Percentiles rank a stretch among this genome's conserved stretches.
These are phyloP conservation scores for Strigamia crassipes DNA, from an alignment of 2,888 invertebrate genomes.

Conservation along the genomic window DNA sequence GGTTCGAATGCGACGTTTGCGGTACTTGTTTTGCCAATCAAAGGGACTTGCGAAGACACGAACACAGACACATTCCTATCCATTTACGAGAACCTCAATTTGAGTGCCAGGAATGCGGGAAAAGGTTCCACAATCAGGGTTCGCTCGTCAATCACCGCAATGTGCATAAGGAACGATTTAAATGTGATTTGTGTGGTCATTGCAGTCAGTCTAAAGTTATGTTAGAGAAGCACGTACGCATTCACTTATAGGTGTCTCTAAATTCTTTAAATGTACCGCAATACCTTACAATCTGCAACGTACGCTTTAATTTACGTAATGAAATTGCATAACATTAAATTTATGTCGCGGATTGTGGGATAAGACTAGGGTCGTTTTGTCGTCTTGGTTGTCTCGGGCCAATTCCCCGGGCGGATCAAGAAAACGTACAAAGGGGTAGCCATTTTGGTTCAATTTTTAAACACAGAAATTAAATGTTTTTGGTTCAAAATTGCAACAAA, in stretches of 20 bases:
- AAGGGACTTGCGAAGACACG: neutral
- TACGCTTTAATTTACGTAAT: too few species aligned
- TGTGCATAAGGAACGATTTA: conserved; percentile 2
- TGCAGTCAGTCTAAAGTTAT: conserved; percentile 22
- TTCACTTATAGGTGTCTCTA: neutral
- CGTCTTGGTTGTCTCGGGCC: too few species aligned
- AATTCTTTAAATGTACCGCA: too few species aligned
- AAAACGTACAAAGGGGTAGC: too few species aligned
- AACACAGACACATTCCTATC: conserved; percentile 3
- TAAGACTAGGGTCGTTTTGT: too few species aligned
- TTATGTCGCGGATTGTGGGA: too few species aligned
- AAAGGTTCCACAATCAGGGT: neutral
- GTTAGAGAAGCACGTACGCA: neutral
- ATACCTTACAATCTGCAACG: too few species aligned
- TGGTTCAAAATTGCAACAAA: too few species aligned
- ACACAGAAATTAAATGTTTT: too few species aligned
- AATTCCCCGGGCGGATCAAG: too few species aligned
- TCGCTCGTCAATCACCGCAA: neutral
- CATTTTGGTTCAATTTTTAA: too few species aligned
- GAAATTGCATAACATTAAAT: too few species aligned
- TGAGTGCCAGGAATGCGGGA: neutral
- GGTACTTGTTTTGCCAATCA: conserved; percentile 6
- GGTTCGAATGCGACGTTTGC: neutral
- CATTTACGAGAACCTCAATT: conserved; percentile 10
- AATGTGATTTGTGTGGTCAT: conserved; percentile 15